Percentiles rank a stretch among this genome's conserved stretches.
Evolutionary conservation across 2,113 vertebrate species (phyloP).

Genomic region (Daphoenositta chrysoptera): DNA sequence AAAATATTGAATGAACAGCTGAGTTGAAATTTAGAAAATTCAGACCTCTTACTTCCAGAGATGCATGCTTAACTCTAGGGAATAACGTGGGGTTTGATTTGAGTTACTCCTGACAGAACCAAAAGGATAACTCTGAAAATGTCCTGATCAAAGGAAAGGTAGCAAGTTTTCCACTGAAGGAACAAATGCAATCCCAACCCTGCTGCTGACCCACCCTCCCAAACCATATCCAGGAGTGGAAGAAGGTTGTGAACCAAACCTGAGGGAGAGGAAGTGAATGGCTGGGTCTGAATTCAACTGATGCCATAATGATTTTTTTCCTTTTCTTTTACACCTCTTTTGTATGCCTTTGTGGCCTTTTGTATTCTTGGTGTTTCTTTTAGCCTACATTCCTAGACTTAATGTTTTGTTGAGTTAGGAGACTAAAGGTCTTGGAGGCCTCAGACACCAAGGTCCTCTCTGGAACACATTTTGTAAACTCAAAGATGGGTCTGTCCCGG

Average conservation of each 20-base stretch:
- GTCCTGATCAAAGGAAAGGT: background rate
- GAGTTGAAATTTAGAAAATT: background rate
- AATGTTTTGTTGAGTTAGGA: too few relatives aligned
- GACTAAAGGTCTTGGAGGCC: too few relatives aligned
- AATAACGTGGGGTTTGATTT: background rate
- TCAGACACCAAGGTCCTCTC: too few relatives aligned
- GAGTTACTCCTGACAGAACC: background rate
- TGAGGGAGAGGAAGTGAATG: background rate
- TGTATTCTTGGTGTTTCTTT: too few relatives aligned
- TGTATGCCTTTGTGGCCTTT: too few relatives aligned
- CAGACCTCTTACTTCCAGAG: background rate
- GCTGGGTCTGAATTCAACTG: background rate
- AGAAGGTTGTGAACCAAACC: background rate
- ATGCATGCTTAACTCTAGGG: background rate
- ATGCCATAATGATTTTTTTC: too few relatives aligned
- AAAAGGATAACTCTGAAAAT: background rate
- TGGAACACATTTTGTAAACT: too few relatives aligned
- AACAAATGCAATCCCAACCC: background rate
- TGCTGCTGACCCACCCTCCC: accelerated
- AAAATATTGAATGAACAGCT: background rate
- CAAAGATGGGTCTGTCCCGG: too few relatives aligned
- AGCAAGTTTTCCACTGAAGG: background rate
- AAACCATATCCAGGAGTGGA: background rate
- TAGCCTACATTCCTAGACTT: too few relatives aligned
- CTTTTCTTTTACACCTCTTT: too few relatives aligned